Percentiles rank a stretch among this genome's conserved stretches.
Conservation (phyloP, 2,797 vertebrate species). For the Rhincodon typus region DNA sequence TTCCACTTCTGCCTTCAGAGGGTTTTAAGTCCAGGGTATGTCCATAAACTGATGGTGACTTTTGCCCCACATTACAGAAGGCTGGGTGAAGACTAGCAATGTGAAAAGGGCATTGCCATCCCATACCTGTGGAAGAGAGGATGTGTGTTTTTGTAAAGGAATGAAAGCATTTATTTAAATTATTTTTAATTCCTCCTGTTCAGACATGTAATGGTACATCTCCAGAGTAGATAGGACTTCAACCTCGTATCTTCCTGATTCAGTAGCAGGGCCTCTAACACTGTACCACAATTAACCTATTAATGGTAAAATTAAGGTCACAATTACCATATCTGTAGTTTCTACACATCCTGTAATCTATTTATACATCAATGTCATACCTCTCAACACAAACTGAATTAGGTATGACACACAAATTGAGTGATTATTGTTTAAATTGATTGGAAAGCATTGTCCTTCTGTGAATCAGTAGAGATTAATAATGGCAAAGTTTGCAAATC, state of each 20-base stretch:
- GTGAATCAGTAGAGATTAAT: neutral
- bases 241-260: no score
- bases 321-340: neutral
- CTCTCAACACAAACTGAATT: neutral
- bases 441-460: conserved; percentile 13
- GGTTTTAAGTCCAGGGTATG: no score
- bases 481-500: neutral
- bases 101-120: no score
- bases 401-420: neutral
- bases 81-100: neutral
- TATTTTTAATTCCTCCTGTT: no score
- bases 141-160: neutral
- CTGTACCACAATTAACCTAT: neutral
- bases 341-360: neutral
- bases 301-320: neutral
- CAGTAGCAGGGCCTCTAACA: no score
- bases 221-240: no score
- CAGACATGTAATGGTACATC: no score
- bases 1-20: no score
- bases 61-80: neutral
- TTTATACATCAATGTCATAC: neutral
- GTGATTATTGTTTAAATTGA: conserved; percentile 30
- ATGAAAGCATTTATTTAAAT: neutral
- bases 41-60: no score
- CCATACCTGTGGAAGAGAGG: neutral